A percentile compares a stretch with the other conserved stretches of the same genome.
These are phyloP conservation scores for Drosophila macrospina DNA, from an alignment of 2,888 invertebrate genomes.

Conservation along the genomic window DNA sequence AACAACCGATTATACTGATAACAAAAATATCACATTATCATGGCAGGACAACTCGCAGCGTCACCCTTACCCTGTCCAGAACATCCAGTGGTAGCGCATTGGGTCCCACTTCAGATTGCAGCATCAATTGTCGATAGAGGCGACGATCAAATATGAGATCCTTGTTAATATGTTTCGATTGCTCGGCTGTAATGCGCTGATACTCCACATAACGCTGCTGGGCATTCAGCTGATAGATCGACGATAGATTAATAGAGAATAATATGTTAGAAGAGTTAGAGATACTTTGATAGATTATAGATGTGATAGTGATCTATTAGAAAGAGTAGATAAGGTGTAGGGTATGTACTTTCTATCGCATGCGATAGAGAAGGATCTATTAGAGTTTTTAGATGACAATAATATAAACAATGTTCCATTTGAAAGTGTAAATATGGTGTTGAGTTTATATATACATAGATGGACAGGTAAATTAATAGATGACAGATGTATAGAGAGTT, in stretches of 20 bases:
- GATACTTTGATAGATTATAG: too few relatives aligned
- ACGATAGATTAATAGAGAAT: not conserved
- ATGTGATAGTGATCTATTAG: too few relatives aligned
- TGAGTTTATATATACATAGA: too few relatives aligned
- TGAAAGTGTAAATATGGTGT: too few relatives aligned
- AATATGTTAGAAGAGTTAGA: too few relatives aligned
- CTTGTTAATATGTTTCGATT: constrained; percentile 90
- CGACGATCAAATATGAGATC: constrained; percentile 89
- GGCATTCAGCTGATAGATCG: constrained; percentile 88
- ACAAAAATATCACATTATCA: not conserved
- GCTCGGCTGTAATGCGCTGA: constrained; percentile 92
- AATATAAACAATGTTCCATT: too few relatives aligned
- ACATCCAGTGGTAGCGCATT: constrained; percentile 93
- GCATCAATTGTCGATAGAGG: constrained; percentile 90
- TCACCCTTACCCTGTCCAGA: constrained; percentile 89
- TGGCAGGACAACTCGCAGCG: not conserved
- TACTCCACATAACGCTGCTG: constrained; percentile 93
- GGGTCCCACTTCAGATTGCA: constrained; percentile 92
- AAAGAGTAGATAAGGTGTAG: not conserved
- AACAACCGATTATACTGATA: constrained; percentile 92
- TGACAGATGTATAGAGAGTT: too few relatives aligned
- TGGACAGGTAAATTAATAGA: too few relatives aligned
- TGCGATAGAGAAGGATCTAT: too few relatives aligned
- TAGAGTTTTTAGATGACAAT: too few relatives aligned
- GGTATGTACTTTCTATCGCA: too few relatives aligned